Percentiles rank a stretch among this genome's conserved stretches.
phyloP scores from a whole-genome alignment of 2,797 vertebrate species.

The Cossypha dichroa region DNA sequence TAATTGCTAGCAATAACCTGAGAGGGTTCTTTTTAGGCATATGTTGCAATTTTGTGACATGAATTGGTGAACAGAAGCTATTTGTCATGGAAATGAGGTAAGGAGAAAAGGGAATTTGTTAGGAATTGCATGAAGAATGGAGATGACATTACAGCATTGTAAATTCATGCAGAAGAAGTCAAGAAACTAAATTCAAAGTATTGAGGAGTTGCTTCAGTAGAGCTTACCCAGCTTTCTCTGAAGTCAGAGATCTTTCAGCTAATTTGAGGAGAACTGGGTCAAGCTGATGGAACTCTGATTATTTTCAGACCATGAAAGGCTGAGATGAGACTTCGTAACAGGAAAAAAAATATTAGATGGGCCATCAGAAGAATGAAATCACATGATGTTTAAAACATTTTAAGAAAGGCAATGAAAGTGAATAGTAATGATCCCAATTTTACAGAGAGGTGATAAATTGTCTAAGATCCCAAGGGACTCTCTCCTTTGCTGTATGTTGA shows the following conservation, averaged over 20 bases:
- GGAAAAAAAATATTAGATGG: background rate
- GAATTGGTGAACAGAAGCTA: background rate
- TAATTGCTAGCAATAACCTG: background rate
- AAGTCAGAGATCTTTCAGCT: background rate
- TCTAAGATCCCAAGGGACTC: background rate
- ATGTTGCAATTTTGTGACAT: background rate
- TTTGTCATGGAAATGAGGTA: background rate
- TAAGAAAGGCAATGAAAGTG: background rate
- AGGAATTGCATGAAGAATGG: background rate
- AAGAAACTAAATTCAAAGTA: background rate
- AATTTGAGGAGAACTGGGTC: background rate
- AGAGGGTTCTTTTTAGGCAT: background rate
- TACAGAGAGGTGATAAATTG: background rate
- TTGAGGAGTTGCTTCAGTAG: background rate
- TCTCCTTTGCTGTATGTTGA: background rate
- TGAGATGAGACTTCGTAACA: background rate
- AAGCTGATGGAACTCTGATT: background rate
- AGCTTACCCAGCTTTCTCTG: background rate
- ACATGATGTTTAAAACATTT: background rate
- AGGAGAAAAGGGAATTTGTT: background rate
- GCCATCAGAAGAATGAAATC: background rate
- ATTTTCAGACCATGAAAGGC: background rate
- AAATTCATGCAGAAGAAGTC: background rate
- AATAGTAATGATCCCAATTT: background rate
- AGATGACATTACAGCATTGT: background rate